Conservation (phyloP, 2,113 vertebrate species). For the Neogobius melanostomus region DNA sequence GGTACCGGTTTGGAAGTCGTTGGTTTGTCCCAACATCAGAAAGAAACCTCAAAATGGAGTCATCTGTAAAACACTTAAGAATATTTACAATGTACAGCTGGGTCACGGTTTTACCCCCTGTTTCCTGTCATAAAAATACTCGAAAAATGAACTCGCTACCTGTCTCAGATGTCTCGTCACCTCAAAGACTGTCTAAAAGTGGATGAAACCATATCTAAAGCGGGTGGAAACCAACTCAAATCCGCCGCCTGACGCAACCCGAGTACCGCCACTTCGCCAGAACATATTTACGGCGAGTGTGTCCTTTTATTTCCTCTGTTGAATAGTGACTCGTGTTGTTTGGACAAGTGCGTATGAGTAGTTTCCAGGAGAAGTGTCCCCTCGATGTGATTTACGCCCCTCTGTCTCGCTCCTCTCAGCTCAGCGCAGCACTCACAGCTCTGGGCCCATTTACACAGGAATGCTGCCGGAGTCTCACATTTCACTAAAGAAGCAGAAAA, state of each 20-base stretch:
- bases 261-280: too few relatives aligned
- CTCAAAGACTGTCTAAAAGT: too few relatives aligned
- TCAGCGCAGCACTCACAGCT: neutral
- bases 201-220: too few relatives aligned
- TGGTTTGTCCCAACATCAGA: conserved; percentile 3
- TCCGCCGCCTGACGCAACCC: too few relatives aligned
- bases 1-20: too few relatives aligned
- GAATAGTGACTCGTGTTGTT: too few relatives aligned
- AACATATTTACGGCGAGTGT: too few relatives aligned
- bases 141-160: neutral
- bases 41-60: neutral
- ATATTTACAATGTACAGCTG: conserved; percentile 1
- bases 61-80: neutral
- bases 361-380: neutral
- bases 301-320: too few relatives aligned
- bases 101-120: neutral
- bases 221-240: too few relatives aligned
- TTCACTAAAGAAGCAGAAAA: conserved; percentile 62
- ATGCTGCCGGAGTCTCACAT: conserved; percentile 58
- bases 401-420: conserved; percentile 12
- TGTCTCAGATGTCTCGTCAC: neutral
- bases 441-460: conserved; percentile 53
- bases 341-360: neutral
- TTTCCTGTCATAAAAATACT: neutral
- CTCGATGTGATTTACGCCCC: neutral